phyloP scores from a whole-genome alignment of 1,140 invertebrate genomes.

The Tribolium madens region DNA sequence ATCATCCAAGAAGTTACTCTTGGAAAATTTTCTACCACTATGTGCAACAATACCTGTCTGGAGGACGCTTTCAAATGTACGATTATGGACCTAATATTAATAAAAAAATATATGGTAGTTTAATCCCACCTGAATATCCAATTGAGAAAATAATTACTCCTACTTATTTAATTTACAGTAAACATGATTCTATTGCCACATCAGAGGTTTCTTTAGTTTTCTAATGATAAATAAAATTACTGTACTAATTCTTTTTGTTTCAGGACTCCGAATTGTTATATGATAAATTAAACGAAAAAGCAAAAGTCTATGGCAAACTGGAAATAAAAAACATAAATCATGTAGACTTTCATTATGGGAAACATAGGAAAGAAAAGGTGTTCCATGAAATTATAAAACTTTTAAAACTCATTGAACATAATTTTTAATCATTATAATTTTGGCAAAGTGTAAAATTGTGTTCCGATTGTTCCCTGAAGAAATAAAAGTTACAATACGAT shows the following conservation, averaged over 20 bases:
- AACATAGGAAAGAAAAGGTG: not conserved
- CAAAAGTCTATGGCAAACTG: constrained; percentile 1
- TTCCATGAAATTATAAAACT: constrained; percentile 2
- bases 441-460: too few species aligned
- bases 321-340: not conserved
- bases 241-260: not conserved
- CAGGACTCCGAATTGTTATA: not conserved
- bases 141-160: not conserved
- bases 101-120: not conserved
- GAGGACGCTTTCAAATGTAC: not conserved
- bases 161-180: not conserved
- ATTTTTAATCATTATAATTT: too few species aligned
- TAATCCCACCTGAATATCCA: not conserved
- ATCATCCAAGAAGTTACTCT: not conserved
- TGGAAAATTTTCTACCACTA: constrained; percentile 1
- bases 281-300: not conserved
- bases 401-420: not conserved
- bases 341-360: constrained; percentile 1
- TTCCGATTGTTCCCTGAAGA: too few species aligned
- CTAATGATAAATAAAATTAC: too few species aligned
- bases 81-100: not conserved
- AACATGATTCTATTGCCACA: not conserved
- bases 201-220: not conserved
- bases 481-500: too few species aligned
- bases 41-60: not conserved